Conservation (phyloP, 2,797 vertebrate species). For the Liasis olivaceus region DNA sequence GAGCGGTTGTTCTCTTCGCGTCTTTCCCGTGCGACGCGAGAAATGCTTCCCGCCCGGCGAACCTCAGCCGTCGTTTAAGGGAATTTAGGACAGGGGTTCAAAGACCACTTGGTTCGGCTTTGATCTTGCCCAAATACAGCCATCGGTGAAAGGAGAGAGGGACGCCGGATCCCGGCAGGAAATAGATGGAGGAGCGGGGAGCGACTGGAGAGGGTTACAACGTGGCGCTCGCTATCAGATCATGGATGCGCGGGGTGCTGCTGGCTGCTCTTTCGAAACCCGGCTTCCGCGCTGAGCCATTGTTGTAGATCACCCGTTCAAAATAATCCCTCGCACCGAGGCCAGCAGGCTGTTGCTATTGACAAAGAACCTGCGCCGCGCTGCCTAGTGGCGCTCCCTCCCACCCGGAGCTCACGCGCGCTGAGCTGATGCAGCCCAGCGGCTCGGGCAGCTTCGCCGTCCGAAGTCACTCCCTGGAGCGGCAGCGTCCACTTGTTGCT, state of each 20-base stretch:
- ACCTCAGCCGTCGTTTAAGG: not conserved
- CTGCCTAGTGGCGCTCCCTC: not conserved
- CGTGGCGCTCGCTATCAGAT: not conserved
- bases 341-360: not conserved
- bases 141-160: not conserved
- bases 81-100: slow-evolving; percentile 52
- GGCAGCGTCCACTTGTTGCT: slow-evolving; percentile 62
- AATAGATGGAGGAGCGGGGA: too few species aligned
- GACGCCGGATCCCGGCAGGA: not conserved
- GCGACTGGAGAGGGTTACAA: not conserved
- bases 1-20: slow-evolving; percentile 18
- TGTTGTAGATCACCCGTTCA: not conserved
- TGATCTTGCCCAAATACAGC: slow-evolving; percentile 44
- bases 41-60: not conserved
- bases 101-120: slow-evolving; percentile 51
- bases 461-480: slow-evolving; percentile 2
- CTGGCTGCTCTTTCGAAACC: not conserved
- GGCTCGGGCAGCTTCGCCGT: not conserved
- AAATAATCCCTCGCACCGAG: slow-evolving; percentile 19
- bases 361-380: not conserved
- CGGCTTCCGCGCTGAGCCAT: not conserved
- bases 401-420: not conserved
- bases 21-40: not conserved
- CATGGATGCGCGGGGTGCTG: slow-evolving; percentile 17
- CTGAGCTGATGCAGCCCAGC: not conserved